These are phyloP conservation scores for Varanus salvator DNA, from an alignment of 2,113 vertebrate species.

Conservation along the genomic window DNA sequence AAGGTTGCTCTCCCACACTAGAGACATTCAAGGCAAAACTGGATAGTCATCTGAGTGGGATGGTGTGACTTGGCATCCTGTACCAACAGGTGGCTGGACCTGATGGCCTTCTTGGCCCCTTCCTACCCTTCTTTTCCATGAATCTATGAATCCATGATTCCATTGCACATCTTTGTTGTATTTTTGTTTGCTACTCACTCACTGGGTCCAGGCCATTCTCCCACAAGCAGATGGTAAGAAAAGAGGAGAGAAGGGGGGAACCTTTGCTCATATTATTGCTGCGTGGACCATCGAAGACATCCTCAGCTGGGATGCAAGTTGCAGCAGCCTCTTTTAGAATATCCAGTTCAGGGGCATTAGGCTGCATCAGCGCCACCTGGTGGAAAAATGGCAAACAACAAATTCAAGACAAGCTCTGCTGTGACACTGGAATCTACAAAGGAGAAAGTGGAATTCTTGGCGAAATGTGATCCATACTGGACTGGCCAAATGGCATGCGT, in stretches of 20 bases:
- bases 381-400: neutral
- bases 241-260: neutral
- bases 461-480: slow-evolving; percentile 17
- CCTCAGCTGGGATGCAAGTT: neutral
- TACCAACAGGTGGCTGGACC: no score
- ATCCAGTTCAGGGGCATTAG: neutral
- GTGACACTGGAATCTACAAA: rapidly evolving
- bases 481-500: neutral
- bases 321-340: rapidly evolving
- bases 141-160: no score
- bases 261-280: neutral
- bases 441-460: slow-evolving; percentile 3
- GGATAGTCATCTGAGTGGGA: no score
- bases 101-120: no score
- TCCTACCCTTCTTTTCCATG: no score
- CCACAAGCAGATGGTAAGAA: neutral
- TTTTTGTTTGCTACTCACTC: neutral
- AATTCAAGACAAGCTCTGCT: neutral
- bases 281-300: neutral
- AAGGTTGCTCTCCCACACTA: no score
- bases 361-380: neutral
- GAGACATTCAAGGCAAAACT: no score
- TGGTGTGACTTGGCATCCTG: no score
- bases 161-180: neutral
- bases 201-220: neutral